Evolutionary conservation across 2,797 vertebrate species (phyloP).

Genomic region (Amphiprion clarkii): DNA sequence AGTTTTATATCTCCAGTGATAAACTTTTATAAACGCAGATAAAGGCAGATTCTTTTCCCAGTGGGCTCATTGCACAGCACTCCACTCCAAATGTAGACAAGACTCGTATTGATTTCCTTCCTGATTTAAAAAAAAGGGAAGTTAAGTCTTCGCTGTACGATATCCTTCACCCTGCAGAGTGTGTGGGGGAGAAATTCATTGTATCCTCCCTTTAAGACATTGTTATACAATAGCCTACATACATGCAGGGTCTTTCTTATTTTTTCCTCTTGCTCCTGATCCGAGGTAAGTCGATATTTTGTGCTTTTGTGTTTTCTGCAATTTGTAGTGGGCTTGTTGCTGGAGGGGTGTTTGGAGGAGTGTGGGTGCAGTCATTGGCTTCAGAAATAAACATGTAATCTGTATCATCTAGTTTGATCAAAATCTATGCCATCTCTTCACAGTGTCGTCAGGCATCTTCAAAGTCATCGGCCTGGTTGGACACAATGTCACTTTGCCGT

Average conservation of each 20-base stretch:
- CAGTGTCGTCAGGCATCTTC: conserved; percentile 42
- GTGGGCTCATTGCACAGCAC: neutral
- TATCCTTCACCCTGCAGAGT: neutral
- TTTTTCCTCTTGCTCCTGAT: conserved; percentile 63
- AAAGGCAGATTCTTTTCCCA: neutral
- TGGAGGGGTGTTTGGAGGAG: conserved; percentile 6
- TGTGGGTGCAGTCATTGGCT: neutral
- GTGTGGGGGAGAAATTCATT: conserved; percentile 33
- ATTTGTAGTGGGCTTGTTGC: conserved; percentile 41
- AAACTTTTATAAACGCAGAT: conserved; percentile 6
- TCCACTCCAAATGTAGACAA: conserved; percentile 9
- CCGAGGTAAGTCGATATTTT: conserved; percentile 70
- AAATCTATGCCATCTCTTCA: conserved; percentile 9
- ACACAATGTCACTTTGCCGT: conserved; percentile 81
- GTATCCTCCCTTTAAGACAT: conserved; percentile 42
- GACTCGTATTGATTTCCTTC: conserved; percentile 59
- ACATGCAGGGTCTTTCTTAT: conserved; percentile 63
- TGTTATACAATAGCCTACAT: conserved; percentile 63
- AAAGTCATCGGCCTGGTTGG: conserved; percentile 69
- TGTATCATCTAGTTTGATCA: conserved; percentile 15
- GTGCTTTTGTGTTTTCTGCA: conserved; percentile 32
- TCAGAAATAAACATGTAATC: conserved; percentile 13
- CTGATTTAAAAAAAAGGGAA: conserved; percentile 54
- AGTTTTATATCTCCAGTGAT: neutral
- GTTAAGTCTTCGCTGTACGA: conserved; percentile 19